phyloP scores from a whole-genome alignment of 2,113 vertebrate genomes.

The Mesoclemmys tuberculata region DNA sequence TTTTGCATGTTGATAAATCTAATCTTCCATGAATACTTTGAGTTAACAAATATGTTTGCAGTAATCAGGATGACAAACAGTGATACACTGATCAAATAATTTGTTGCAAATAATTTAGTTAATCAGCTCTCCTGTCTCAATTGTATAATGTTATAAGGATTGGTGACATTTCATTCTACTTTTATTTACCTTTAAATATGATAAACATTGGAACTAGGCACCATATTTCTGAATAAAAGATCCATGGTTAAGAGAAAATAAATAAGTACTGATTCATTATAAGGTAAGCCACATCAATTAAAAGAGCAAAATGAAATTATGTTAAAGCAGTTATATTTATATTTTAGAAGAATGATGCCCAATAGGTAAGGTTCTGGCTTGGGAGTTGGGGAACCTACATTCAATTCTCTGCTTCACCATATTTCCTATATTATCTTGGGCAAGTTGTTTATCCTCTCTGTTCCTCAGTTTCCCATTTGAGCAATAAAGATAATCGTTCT shows the following conservation, averaged over 20 bases:
- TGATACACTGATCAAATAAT: neutral
- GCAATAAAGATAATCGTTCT: neutral
- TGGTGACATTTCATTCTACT: neutral
- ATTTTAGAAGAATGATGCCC: neutral
- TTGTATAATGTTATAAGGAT: neutral
- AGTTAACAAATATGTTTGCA: neutral
- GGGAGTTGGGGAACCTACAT: neutral
- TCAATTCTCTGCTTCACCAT: neutral
- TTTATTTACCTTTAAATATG: neutral
- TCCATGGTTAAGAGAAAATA: neutral
- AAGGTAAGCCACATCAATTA: too few relatives aligned
- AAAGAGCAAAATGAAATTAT: neutral
- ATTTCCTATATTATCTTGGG: neutral
- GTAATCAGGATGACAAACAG: neutral
- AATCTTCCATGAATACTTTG: neutral
- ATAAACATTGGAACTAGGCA: neutral
- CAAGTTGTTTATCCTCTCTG: neutral
- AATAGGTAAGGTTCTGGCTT: neutral
- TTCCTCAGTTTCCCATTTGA: neutral
- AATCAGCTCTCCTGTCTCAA: neutral
- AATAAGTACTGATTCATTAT: neutral
- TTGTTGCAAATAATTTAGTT: neutral
- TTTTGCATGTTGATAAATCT: neutral
- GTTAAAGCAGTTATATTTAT: neutral
- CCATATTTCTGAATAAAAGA: neutral